Evolutionary conservation across 2,113 vertebrate species (phyloP).

Genomic region (Anarhynchus alexandrinus): DNA sequence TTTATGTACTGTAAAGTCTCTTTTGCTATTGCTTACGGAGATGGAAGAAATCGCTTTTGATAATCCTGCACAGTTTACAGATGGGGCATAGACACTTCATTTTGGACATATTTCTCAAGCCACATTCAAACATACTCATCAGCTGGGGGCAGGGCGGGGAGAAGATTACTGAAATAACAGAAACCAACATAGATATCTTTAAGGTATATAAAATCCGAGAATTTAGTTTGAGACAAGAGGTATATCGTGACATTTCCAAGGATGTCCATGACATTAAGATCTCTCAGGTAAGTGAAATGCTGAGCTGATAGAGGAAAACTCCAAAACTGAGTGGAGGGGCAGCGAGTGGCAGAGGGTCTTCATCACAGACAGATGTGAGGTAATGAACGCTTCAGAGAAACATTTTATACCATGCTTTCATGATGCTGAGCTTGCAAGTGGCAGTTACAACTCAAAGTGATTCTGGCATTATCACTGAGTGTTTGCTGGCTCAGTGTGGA

Average conservation of each 20-base stretch:
- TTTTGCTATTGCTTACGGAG: background rate
- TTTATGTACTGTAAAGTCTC: background rate
- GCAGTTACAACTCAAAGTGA: background rate
- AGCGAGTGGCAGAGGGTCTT: background rate
- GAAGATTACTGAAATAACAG: background rate
- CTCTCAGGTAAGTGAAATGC: background rate
- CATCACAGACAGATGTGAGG: background rate
- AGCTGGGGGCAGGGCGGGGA: no score
- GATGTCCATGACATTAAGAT: background rate
- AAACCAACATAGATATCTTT: background rate
- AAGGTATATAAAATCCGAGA: background rate
- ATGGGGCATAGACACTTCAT: rapidly evolving
- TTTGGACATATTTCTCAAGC: background rate
- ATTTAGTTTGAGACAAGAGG: background rate
- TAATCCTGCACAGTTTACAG: background rate
- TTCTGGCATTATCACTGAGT: background rate
- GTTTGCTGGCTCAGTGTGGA: background rate
- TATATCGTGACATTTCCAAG: background rate
- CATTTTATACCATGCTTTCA: background rate
- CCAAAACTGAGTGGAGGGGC: background rate
- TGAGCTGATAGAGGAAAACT: background rate
- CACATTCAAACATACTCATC: background rate
- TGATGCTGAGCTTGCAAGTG: background rate
- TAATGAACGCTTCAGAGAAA: background rate
- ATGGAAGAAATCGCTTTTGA: background rate